phyloP scores from a whole-genome alignment of 1,140 invertebrate species.

The Eupristina koningsbergeri region DNA sequence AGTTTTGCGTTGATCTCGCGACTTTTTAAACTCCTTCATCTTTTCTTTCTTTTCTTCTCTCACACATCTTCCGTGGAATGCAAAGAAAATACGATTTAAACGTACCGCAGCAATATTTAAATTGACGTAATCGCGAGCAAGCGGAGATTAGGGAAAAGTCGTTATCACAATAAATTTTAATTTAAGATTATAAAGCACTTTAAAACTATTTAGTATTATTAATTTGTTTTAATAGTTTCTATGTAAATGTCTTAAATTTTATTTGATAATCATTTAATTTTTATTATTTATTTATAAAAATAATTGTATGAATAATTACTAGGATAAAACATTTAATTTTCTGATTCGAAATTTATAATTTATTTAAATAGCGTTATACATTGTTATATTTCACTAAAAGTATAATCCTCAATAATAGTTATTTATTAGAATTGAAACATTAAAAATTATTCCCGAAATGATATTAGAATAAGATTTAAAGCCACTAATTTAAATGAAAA shows the following conservation, averaged over 20 bases:
- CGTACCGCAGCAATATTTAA: slow-evolving; percentile 22
- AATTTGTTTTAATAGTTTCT: too few species aligned
- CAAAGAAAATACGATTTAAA: slow-evolving; percentile 40
- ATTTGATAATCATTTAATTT: too few species aligned
- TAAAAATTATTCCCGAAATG: background rate
- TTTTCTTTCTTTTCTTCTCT: background rate
- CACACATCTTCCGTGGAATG: slow-evolving; percentile 49
- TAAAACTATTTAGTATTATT: background rate
- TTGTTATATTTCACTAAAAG: too few species aligned
- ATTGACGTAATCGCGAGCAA: slow-evolving; percentile 11
- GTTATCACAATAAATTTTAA: slow-evolving; percentile 11
- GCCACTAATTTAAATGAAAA: background rate
- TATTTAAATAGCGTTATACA: too few species aligned
- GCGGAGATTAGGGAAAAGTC: background rate
- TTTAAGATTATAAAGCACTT: background rate
- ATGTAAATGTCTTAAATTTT: too few species aligned
- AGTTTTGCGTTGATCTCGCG: slow-evolving; percentile 47
- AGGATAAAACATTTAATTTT: too few species aligned
- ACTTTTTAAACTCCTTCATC: slow-evolving; percentile 37
- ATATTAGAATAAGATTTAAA: background rate
- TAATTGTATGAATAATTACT: too few species aligned
- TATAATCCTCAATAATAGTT: too few species aligned
- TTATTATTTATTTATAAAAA: too few species aligned
- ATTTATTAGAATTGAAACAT: background rate
- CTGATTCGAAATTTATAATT: too few species aligned